Base-by-base conservation (phyloP, 2,888 invertebrate species). In the Leptopilina drosophilae region DNA sequence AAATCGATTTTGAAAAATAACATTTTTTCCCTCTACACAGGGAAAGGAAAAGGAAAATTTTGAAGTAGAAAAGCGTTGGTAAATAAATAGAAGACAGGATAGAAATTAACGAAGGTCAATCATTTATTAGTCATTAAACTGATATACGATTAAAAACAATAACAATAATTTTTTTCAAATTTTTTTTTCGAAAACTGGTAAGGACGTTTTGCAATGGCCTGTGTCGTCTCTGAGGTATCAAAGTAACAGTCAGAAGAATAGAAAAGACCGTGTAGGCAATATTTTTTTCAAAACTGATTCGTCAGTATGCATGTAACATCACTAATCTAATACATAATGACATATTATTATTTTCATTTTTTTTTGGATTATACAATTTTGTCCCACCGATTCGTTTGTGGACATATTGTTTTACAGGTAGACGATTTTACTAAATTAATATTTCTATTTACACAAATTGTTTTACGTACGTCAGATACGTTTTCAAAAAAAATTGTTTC, bases 391-490 rank as follows among this genome's bases (percentile, higher is more conserved):
- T 79, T 73, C 80, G 77, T 81, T 84, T 77, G 82, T 15, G 46
- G 79, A 83, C 84, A 84, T 56, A 73, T 84, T 77, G 82, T 49
- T 81, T 85, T 84, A 86, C 84, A 86, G 82, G 83, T 84, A 86
- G 83, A 85, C 81, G 82, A 85, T 86, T 42, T 86, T 84, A 83
- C 89, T 90, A 90, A 89, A 88, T 90, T 88, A 85, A 83, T 86
- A 90, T 87, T 49, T 87, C 90, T 91, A 90, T 91, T 90, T 90
- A 91, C 91, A 91, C 89, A 90, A 90, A 91, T 89, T 33, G 33
- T 33, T 90, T 90, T 49, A 49, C 88, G 88, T 89, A 89, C 86
- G 86, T 84, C 87, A 86, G 87, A 85, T 89, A 87, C 86, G 87
- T 87, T 76, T 86, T 86, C 82, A 12, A 49, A 49, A 2, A 33